These are phyloP conservation scores for Octopus bimaculoides DNA, from an alignment of 1,140 invertebrate species.

Conservation along the genomic window DNA sequence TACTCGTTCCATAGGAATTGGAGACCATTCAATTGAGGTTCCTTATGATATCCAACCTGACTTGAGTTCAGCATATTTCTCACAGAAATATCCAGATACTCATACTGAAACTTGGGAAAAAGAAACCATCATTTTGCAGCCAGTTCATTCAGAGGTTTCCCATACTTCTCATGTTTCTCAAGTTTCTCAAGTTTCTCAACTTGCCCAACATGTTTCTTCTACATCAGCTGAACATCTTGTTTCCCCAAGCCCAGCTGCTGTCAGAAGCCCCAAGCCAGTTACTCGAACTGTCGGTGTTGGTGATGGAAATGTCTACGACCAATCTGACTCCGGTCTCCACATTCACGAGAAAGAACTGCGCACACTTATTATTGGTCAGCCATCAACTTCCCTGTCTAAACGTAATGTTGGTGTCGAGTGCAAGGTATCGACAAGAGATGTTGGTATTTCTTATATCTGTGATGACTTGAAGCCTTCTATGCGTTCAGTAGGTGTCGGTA, in stretches of 20 bases:
- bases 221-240: slow-evolving; percentile 26
- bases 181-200: background rate
- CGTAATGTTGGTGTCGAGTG: slow-evolving; percentile 70
- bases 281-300: slow-evolving; percentile 52
- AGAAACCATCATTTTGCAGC: slow-evolving; percentile 33
- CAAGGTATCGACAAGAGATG: slow-evolving; percentile 64
- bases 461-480: slow-evolving; percentile 48
- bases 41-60: slow-evolving; percentile 44
- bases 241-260: background rate
- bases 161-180: background rate
- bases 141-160: background rate
- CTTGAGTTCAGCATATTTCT: slow-evolving; percentile 33
- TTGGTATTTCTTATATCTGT: slow-evolving; percentile 47
- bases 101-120: slow-evolving; percentile 23
- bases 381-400: slow-evolving; percentile 34
- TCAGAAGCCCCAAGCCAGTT: slow-evolving; percentile 35
- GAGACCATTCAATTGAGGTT: slow-evolving; percentile 47
- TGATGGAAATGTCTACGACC: slow-evolving; percentile 52
- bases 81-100: slow-evolving; percentile 24
- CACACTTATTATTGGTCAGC: slow-evolving; percentile 51
- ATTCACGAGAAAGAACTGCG: slow-evolving; percentile 56
- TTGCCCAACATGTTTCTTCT: slow-evolving; percentile 17
- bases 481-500: slow-evolving; percentile 48
- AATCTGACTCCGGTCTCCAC: slow-evolving; percentile 36
- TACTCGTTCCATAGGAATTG: slow-evolving; percentile 44